Evolutionary conservation across 2,113 vertebrate genomes (phyloP).

Genomic region (Sturnira hondurensis): DNA sequence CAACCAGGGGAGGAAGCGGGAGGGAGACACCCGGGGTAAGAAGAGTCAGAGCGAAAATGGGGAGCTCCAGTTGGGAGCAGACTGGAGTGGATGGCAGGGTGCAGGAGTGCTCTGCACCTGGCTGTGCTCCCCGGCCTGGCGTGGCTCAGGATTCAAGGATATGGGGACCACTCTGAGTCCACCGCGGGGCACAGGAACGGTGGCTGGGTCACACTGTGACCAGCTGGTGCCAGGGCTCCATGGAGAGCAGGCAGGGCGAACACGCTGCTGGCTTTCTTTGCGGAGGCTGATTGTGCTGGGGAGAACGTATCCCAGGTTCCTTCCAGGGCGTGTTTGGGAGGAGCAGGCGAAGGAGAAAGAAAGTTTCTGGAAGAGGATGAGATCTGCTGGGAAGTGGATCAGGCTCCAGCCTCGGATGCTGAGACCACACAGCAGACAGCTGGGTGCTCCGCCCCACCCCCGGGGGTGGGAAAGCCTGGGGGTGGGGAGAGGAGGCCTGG

Average conservation of each 20-base stretch:
- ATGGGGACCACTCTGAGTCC: not conserved
- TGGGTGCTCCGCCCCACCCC: rapidly evolving
- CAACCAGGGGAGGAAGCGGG: no score
- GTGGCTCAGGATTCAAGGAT: rapidly evolving
- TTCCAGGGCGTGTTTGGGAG: not conserved
- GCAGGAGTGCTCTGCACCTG: no score
- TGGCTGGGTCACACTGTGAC: not conserved
- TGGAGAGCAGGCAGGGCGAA: rapidly evolving
- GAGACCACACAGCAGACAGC: no score
- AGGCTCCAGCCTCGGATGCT: not conserved
- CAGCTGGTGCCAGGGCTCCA: not conserved
- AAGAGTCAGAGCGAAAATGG: not conserved
- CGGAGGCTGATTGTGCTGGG: not conserved
- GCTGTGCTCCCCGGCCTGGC: not conserved
- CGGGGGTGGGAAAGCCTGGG: not conserved
- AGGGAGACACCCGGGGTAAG: not conserved
- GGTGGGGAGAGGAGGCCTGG: no score
- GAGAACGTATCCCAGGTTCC: not conserved
- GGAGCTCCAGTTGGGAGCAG: rapidly evolving
- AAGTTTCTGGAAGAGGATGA: not conserved
- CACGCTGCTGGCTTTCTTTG: not conserved
- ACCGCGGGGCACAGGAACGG: rapidly evolving
- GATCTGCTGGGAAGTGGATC: not conserved
- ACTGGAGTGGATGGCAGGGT: not conserved
- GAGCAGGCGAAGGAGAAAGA: not conserved